Conservation (phyloP, 2,888 invertebrate species). For the Argyra leucocephala region DNA sequence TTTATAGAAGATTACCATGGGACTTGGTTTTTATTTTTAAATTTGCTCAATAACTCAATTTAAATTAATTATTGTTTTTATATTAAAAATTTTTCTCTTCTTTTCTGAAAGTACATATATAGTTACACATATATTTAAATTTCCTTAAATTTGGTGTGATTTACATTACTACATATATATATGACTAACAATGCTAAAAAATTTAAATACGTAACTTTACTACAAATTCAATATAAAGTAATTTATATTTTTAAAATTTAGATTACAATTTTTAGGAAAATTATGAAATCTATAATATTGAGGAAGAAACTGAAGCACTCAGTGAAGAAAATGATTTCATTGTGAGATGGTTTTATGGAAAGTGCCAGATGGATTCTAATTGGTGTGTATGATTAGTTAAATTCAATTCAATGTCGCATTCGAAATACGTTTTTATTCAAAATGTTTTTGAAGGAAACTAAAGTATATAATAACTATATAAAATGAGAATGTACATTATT, state of each 20-base stretch:
- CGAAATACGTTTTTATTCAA: no score
- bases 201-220: no score
- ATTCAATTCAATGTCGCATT: no score
- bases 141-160: no score
- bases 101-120: background rate
- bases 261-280: slow-evolving; percentile 28
- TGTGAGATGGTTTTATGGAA: slow-evolving; percentile 78
- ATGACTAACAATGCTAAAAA: no score
- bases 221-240: no score
- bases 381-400: slow-evolving; percentile 59
- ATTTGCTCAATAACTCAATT: slow-evolving; percentile 19
- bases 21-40: background rate
- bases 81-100: background rate
- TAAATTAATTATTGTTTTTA: background rate
- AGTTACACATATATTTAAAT: no score
- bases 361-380: slow-evolving; percentile 66
- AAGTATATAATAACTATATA: no score
- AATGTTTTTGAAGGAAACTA: no score
- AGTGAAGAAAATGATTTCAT: slow-evolving; percentile 63
- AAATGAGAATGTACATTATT: no score
- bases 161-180: no score
- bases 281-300: slow-evolving; percentile 31
- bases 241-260: background rate
- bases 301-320: slow-evolving; percentile 47
- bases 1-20: background rate